These are phyloP conservation scores for Scrobipalpa atriplicella DNA, from an alignment of 2,888 invertebrate genomes.

Conservation along the genomic window DNA sequence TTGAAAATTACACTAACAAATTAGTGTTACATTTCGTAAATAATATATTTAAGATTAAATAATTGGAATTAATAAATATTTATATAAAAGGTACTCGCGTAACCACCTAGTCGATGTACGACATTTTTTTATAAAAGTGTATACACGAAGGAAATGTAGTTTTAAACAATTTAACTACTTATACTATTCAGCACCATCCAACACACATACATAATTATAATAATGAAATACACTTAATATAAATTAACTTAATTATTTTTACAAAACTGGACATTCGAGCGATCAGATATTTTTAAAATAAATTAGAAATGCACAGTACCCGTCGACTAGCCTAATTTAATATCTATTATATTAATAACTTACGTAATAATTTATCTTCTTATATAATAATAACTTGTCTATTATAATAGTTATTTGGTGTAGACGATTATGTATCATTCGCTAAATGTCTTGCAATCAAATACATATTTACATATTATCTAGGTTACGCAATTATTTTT, in stretches of 20 bases:
- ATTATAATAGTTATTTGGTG: constrained; percentile 57
- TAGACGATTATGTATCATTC: constrained; percentile 49
- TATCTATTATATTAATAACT: constrained; percentile 36
- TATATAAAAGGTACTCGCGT: constrained; percentile 79
- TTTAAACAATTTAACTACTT: constrained; percentile 49
- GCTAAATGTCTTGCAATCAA: constrained; percentile 46
- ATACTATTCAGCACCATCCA: constrained; percentile 62
- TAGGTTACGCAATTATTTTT: constrained; percentile 39
- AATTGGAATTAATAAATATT: constrained; percentile 50
- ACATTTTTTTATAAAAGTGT: constrained; percentile 48
- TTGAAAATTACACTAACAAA: constrained; percentile 36
- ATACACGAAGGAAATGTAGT: constrained; percentile 43
- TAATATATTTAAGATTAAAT: constrained; percentile 35
- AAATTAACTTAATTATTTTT: constrained; percentile 54
- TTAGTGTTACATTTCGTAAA: constrained; percentile 41
- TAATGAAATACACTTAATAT: constrained; percentile 42
- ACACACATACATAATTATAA: constrained; percentile 44
- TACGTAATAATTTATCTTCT: constrained; percentile 34
- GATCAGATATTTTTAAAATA: constrained; percentile 40
- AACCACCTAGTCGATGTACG: constrained; percentile 67
- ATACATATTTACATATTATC: constrained; percentile 49
- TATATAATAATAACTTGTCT: constrained; percentile 30
- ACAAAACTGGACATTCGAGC: constrained; percentile 78
- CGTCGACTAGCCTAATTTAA: constrained; percentile 75
- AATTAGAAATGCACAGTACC: constrained; percentile 76